These are phyloP conservation scores for Acrobasis consociella DNA, from an alignment of 2,888 invertebrate genomes.

Conservation along the genomic window DNA sequence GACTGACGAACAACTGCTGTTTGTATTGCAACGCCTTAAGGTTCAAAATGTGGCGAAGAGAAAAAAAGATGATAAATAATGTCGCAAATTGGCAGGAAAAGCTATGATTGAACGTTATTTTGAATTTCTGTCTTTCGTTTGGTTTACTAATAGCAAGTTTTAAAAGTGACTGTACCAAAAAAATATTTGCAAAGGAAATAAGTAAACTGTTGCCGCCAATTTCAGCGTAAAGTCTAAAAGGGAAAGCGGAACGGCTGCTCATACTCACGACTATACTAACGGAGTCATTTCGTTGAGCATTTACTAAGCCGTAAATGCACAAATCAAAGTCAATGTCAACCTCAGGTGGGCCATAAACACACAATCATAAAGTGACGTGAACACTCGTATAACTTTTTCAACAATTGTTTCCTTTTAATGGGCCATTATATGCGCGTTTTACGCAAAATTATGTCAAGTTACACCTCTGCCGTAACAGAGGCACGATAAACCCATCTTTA, in stretches of 20 bases:
- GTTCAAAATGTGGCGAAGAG: slow-evolving; percentile 44
- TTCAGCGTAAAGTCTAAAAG: slow-evolving; percentile 12
- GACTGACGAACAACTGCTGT: slow-evolving; percentile 38
- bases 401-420: slow-evolving; percentile 83
- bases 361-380: slow-evolving; percentile 81
- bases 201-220: slow-evolving; percentile 1
- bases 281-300: slow-evolving; percentile 57
- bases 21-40: slow-evolving; percentile 49
- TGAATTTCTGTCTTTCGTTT: slow-evolving; percentile 8
- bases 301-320: slow-evolving; percentile 75
- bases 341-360: slow-evolving; percentile 78
- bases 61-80: slow-evolving; percentile 23
- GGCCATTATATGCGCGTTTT: slow-evolving; percentile 80
- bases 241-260: slow-evolving; percentile 14
- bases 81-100: slow-evolving; percentile 27
- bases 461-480: slow-evolving; percentile 78
- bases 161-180: background rate
- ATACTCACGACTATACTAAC: slow-evolving; percentile 32
- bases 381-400: slow-evolving; percentile 81
- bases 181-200: background rate
- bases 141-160: background rate
- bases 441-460: slow-evolving; percentile 82
- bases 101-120: slow-evolving; percentile 37
- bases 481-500: slow-evolving; percentile 80
- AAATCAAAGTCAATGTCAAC: slow-evolving; percentile 82